Evolutionary conservation across 1,140 invertebrate species (phyloP), one percentile per base, ranked within the genome.

Genomic region (Eurosta solidaginis): DNA sequence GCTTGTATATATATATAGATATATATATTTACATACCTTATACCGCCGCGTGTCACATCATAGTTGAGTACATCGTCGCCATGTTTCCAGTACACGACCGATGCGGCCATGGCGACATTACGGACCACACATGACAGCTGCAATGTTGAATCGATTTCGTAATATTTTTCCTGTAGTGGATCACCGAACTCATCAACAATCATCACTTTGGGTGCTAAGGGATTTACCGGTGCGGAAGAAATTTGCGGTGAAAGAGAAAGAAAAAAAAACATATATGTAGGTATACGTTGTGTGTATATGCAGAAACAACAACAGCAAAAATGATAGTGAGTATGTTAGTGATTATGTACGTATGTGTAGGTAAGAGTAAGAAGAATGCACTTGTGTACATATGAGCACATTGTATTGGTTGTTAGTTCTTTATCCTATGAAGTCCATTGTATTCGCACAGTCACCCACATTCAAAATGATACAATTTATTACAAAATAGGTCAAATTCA

Each of bases 101-200:
- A 93, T 88, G 87, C 94, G 78, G 42, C 87, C 85, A 94, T 90
- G 79, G 90, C 92, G 85, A 93, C 92, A 86, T 94, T 91, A 2
- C 92, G 90, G 22, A 94, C 93, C 75, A 93, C 89, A 84, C 93
- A 94, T 74, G 92, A 90, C 80, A 94, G 88, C 78, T 94, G 92
- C 77, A 94, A 91, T 3, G 93, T 94, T 76, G 92, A 93, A 81
- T 94, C 93, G 0, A 92, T 93, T 83, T 94, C 93, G 83, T 94
- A 93, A 84, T 93, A 93, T 82, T 94, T 93, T 87, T 93, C 93
- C 78, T 91, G 88, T 29, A 94, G 88, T 9, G 91, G 91, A 81
- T 90, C 90, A 5, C 92, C 93, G 78, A 92, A 90, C 80, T 92
- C 92, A 83, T 94, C 93, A 40, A 94, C 91, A 83, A 94, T 93